Evolutionary conservation across 2,113 vertebrate genomes (phyloP), one percentile per base, ranked within the genome.

Genomic region (Corythoichthys haematopterus): DNA sequence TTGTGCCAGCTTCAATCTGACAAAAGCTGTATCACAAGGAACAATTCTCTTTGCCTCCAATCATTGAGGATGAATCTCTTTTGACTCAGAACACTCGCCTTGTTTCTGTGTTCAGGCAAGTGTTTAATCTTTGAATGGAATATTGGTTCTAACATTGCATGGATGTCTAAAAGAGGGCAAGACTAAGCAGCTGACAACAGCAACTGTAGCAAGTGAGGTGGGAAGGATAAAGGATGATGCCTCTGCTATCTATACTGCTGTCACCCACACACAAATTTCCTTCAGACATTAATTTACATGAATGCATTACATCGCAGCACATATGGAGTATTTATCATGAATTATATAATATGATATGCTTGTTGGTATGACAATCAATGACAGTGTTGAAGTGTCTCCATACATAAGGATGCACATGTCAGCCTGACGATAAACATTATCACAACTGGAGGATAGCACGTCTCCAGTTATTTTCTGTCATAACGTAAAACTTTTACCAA

Each of bases 401-500:
- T 74, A 72, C 72, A 78, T 64, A 65, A 68, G 50, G 64, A 69
- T 67, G 45, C 65, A 69, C 72, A 65, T 20, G 43, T 72, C 69
- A 61, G 65, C 35, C 45, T 2, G 37, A 60, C 9, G 6, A 68
- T 64, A 48, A 37, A 57, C 14, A 72, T 43, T 61, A 69, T 68
- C 61, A 57, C 45, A 20, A 53, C 35, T 3, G 3, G 35, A 48
- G 36, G 61, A 64, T 56, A 64, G 66, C 45, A 77, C 14, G 51
- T 45, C 71, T 58, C 68, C 66, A 56, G 80, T 77, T 65, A 81
- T 72, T 80, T 66, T 67, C 62, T 53, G 33, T 46, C 45, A 53
- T 68, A 84, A 72, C 70, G 74, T 82, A 69, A 80, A 83, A 87
- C 66, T 85, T 87, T 85, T 87, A 85, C 66, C 62, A 81, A 74